These are phyloP conservation scores for Porphyrio hochstetteri DNA, from an alignment of 2,113 vertebrate genomes.

Conservation along the genomic window DNA sequence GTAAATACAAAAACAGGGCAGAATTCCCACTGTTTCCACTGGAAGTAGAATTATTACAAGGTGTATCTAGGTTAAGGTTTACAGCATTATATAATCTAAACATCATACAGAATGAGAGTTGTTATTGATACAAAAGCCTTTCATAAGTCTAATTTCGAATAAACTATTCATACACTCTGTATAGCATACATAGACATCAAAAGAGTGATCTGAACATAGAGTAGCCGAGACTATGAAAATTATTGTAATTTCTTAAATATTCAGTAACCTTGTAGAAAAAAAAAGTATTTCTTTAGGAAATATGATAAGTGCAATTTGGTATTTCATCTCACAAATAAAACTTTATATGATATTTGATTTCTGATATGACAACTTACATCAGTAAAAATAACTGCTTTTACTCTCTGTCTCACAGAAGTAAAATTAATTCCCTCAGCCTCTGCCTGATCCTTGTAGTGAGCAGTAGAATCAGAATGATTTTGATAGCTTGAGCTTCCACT, in stretches of 20 bases:
- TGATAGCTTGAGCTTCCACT: not conserved
- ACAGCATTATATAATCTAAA: not conserved
- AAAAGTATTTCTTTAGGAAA: not conserved
- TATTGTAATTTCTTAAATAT: not conserved
- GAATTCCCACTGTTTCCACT: not conserved
- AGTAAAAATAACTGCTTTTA: not conserved
- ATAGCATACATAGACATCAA: not conserved
- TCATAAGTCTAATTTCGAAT: not conserved
- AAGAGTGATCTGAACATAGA: not conserved
- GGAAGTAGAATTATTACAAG: not conserved
- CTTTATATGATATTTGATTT: not conserved
- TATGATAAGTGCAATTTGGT: not conserved
- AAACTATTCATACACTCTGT: not conserved
- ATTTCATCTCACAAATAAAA: not conserved
- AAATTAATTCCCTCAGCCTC: not conserved
- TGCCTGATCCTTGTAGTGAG: not conserved
- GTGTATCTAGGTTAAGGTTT: not conserved
- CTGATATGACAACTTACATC: not conserved
- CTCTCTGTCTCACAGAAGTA: not conserved
- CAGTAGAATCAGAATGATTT: conserved; percentile 28
- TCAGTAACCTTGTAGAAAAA: not conserved
- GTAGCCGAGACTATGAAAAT: not conserved
- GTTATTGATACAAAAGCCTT: not conserved
- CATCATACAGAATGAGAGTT: not conserved
- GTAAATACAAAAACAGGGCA: not conserved